Conservation (phyloP, 1,140 invertebrate genomes). For the Sinonovacula constricta region DNA sequence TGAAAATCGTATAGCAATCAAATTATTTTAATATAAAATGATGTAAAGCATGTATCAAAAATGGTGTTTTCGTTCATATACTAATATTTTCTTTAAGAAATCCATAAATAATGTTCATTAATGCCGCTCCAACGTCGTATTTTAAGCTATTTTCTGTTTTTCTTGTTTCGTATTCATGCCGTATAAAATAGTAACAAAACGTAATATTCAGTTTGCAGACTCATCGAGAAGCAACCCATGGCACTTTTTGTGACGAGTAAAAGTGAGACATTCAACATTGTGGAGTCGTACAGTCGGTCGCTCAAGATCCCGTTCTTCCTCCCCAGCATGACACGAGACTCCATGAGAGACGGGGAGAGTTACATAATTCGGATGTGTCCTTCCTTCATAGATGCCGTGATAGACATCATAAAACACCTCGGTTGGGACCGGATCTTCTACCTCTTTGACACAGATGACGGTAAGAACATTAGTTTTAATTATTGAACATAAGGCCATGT, state of each 20-base stretch:
- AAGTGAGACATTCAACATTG: conserved; percentile 93
- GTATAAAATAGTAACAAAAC: not conserved
- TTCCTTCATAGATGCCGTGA: conserved; percentile 94
- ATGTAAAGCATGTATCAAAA: no score
- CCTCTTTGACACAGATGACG: conserved; percentile 96
- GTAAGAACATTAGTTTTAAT: no score
- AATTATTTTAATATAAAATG: no score
- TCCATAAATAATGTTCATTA: no score
- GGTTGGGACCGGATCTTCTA: conserved; percentile 96
- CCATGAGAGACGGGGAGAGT: not conserved
- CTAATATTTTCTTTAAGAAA: no score
- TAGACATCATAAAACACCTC: conserved; percentile 94
- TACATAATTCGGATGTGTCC: conserved; percentile 87
- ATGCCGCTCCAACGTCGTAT: no score
- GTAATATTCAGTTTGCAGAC: conserved; percentile 88
- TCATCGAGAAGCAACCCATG: conserved; percentile 93
- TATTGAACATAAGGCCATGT: no score
- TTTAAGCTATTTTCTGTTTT: no score
- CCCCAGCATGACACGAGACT: conserved; percentile 48
- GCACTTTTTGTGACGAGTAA: conserved; percentile 93
- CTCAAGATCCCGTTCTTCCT: conserved; percentile 93
- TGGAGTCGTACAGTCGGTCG: conserved; percentile 47
- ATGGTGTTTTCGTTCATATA: no score
- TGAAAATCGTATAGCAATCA: no score
- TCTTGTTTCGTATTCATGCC: no score